Evolutionary conservation across 2,888 invertebrate genomes (phyloP), one percentile per base, ranked within the genome.

Genomic region (Linnaemya vulpina): DNA sequence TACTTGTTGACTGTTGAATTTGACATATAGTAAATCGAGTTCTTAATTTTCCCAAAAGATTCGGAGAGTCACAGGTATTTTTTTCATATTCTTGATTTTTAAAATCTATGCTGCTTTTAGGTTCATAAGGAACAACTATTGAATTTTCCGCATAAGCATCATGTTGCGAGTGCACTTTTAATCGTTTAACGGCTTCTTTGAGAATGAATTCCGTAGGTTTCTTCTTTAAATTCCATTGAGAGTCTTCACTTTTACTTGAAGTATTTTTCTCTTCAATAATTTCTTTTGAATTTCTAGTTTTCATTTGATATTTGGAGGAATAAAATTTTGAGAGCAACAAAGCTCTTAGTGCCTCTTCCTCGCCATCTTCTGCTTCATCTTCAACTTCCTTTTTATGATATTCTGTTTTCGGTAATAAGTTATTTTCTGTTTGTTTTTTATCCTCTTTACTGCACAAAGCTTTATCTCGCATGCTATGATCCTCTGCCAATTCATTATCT

Each of bases 141-240:
- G 22, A 8, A 7, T 71, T 71, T 46, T 71, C 70, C 22, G 76
- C 71, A 17, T 11, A 38, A 3, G 15, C 3, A 9, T 80, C 76
- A n/a, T 17, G 15, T 53, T 78, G 60, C 3, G 81, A 77, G 35
- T 84, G 80, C 8, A 87, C 38, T 70, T 88, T 89, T 20, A 92
- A 87, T 2, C 92, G 89, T 13, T 89, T 90, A 0, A 92, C 90
- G 5, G 92, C 92, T 83, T 91, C 90, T 79, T 92, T 92, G 0
- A 92, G 87, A n/a, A 92, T 90, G 49, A 87, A 81, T 38, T 88
- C 87, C 3, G 87, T 87, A 0, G 90, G 89, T 65, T 87, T 58
- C 8, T 11, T 10, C 43, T 51, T 51, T 1, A 40, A 15, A 22
- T 20, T 46, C 8, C 17, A 43, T 25, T 46, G 13, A 10, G 1